Conservation (phyloP, 2,113 vertebrate genomes). For the Steatornis caripensis region DNA sequence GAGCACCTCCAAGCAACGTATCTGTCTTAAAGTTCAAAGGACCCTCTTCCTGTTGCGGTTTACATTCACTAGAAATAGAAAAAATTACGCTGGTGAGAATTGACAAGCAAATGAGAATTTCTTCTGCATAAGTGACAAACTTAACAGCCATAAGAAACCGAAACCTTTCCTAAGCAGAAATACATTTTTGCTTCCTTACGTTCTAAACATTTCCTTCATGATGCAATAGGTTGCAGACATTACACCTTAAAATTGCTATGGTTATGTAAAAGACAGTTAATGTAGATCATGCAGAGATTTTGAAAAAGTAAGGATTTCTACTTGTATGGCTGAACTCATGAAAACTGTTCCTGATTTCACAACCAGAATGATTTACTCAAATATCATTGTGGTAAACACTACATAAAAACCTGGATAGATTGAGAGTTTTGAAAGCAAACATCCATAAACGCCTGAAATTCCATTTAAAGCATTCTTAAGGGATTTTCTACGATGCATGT, state of each 20-base stretch:
- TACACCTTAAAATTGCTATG: neutral
- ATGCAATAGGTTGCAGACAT: neutral
- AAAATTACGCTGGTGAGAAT: neutral
- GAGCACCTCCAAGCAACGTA: neutral
- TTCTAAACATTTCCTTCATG: neutral
- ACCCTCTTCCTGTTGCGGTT: neutral
- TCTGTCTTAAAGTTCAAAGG: neutral
- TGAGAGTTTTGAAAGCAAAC: neutral
- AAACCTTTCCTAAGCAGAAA: neutral
- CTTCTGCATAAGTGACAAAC: neutral
- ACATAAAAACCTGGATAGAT: neutral
- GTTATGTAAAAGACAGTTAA: neutral
- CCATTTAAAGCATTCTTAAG: neutral
- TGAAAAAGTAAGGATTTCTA: neutral
- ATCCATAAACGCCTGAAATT: neutral
- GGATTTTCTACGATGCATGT: neutral
- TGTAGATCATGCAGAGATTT: neutral
- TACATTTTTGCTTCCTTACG: neutral
- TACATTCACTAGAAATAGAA: neutral
- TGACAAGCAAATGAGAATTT: neutral
- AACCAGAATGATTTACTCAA: neutral
- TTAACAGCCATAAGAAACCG: neutral
- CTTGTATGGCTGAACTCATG: neutral
- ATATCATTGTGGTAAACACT: neutral
- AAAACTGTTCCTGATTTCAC: neutral